Evolutionary conservation across 2,797 vertebrate genomes (phyloP).

Genomic region (Helostoma temminkii): DNA sequence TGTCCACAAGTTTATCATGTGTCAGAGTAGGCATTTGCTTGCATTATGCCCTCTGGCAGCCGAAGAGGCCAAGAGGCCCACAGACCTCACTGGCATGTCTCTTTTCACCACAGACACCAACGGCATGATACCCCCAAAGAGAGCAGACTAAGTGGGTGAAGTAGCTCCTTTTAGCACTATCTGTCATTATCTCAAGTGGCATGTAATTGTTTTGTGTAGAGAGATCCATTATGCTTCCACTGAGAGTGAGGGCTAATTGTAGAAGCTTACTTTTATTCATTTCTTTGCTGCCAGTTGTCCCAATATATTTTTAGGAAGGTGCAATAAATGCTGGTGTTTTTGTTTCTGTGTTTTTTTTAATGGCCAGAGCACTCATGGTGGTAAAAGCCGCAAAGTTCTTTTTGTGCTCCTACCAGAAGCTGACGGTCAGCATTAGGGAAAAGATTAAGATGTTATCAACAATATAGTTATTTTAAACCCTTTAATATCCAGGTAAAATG

Average conservation of each 20-base stretch:
- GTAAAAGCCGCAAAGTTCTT: constrained; percentile 40
- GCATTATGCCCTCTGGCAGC: constrained; percentile 55
- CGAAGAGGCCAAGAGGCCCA: constrained; percentile 19
- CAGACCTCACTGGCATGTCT: constrained; percentile 42
- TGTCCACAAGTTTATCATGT: constrained; percentile 70
- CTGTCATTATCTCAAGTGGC: constrained; percentile 74
- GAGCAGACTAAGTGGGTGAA: constrained; percentile 60
- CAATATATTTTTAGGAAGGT: constrained; percentile 42
- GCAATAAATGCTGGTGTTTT: constrained; percentile 53
- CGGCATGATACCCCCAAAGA: constrained; percentile 70
- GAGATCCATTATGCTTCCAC: constrained; percentile 64
- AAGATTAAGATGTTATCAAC: constrained; percentile 47
- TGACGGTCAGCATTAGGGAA: constrained; percentile 45
- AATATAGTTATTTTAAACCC: constrained; percentile 44
- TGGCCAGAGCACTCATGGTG: constrained; percentile 22
- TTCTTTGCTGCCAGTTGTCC: constrained; percentile 64
- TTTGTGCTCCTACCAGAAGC: constrained; percentile 51
- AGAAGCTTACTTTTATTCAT: constrained; percentile 55
- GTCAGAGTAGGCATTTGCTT: constrained; percentile 52
- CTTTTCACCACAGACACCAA: constrained; percentile 40
- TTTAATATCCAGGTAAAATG: constrained; percentile 14
- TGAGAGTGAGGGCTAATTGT: constrained; percentile 56
- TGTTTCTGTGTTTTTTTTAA: constrained; percentile 52
- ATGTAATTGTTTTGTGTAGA: constrained; percentile 57
- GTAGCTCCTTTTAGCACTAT: constrained; percentile 75